A percentile compares a stretch with the other conserved stretches of the same genome.
Conservation (phyloP, 2,797 vertebrate species). For the Anguilla obscura region DNA sequence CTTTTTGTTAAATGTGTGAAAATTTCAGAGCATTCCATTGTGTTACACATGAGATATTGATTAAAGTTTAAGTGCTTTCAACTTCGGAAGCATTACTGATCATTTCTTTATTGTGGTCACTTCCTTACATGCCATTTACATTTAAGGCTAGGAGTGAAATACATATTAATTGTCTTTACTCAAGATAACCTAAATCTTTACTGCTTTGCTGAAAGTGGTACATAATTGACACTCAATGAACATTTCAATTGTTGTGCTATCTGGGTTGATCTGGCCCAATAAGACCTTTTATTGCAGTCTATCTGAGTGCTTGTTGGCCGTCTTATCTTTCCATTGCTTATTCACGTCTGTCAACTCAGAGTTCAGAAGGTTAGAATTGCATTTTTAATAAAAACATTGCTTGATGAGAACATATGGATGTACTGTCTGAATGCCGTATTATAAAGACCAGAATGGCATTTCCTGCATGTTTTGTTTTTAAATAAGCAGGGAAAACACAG, state of each 20-base stretch:
- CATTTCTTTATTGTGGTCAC: no score
- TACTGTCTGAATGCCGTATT: background rate
- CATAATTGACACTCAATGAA: background rate
- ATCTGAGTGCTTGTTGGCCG: background rate
- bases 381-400: background rate
- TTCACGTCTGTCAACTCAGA: background rate
- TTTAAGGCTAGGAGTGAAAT: background rate
- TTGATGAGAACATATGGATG: background rate
- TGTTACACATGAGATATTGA: no score
- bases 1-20: no score
- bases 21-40: no score
- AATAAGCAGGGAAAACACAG: background rate
- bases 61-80: no score
- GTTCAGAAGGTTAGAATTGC: constrained; percentile 8
- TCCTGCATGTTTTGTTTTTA: background rate
- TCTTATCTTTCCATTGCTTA: background rate
- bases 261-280: background rate
- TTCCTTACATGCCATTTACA: no score
- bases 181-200: background rate
- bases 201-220: background rate
- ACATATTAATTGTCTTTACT: background rate
- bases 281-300: background rate
- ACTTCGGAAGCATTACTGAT: no score
- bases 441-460: background rate
- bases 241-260: background rate